Evolutionary conservation across 2,797 vertebrate genomes (phyloP), one percentile per base, ranked within the genome.

Genomic region (Netta rufina): DNA sequence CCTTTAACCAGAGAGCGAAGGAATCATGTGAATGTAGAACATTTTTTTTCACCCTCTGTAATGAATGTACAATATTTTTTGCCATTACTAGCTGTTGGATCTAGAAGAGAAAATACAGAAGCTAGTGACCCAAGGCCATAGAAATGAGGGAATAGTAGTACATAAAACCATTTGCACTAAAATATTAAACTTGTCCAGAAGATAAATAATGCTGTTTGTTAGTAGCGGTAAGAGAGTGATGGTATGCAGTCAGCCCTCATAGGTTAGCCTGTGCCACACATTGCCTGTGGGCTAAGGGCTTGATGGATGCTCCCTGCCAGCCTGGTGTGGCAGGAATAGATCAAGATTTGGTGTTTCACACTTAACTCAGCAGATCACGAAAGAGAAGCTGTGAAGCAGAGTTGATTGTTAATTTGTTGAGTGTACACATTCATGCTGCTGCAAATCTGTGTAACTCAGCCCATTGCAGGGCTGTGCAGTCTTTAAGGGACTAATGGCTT

Each of bases 131-230:
- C 80, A 86, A 73, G 58, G 75, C 41, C 54, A 32, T 62, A 88
- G 41, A 36, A 90, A 80, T 67, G 51, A 81, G 91, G 49, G 61
- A 89, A 73, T 72, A 65, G 32, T 56, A 43, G 57, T 71, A 41
- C 76, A 36, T 81, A 57, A 71, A 93, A 12, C 76, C 58, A 61
- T 91, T 90, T 83, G 8, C 45, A 89, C 83, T 85, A 56, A 91
- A 90, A 71, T 90, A 84, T 90, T 62, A 16, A 25, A 25, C 32
- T 81, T 95, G 60, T 90, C 70, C 25, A 70, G 9, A 76, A 62
- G 87, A 87, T 64, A 92, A 60, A 75, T 61, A 77, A 6, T 3
- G 1, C 6, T 67, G 66, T 84, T 74, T 88, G 22, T 72, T 65
- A 69, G 62, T 36, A 64, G 73, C 0, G 2, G 66, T 57, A 85